Percentiles rank a stretch among this genome's conserved stretches.
phyloP scores from a whole-genome alignment of 2,797 vertebrate genomes.

The Coregonus sp. region DNA sequence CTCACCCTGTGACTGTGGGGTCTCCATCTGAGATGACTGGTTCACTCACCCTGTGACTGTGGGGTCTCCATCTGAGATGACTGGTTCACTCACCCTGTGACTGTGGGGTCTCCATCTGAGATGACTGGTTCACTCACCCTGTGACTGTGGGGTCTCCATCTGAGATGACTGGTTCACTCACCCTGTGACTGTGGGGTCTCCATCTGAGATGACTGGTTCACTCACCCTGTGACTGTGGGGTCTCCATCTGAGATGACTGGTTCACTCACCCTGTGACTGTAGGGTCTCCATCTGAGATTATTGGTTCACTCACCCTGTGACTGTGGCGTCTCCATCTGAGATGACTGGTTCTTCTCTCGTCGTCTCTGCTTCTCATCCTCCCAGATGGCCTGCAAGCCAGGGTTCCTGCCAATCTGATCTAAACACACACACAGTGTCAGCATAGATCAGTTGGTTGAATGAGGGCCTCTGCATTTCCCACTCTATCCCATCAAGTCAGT shows the following conservation, averaged over 20 bases:
- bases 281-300: neutral
- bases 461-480: neutral
- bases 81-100: constrained; percentile 61
- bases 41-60: neutral
- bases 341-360: constrained; percentile 84
- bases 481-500: neutral
- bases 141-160: constrained; percentile 84
- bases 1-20: neutral
- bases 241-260: neutral
- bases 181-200: neutral
- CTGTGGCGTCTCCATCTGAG: constrained; percentile 84
- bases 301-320: constrained; percentile 85
- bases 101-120: neutral
- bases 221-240: neutral
- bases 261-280: constrained; percentile 62
- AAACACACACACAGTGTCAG: constrained; percentile 40
- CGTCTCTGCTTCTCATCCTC: constrained; percentile 96
- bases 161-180: constrained; percentile 80
- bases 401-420: constrained; percentile 94
- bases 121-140: constrained; percentile 76
- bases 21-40: no score
- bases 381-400: constrained; percentile 96
- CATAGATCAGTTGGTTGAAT: neutral
- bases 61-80: neutral
- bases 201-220: neutral